Conservation (phyloP, 2,888 invertebrate genomes). For the Molorchus minor region DNA sequence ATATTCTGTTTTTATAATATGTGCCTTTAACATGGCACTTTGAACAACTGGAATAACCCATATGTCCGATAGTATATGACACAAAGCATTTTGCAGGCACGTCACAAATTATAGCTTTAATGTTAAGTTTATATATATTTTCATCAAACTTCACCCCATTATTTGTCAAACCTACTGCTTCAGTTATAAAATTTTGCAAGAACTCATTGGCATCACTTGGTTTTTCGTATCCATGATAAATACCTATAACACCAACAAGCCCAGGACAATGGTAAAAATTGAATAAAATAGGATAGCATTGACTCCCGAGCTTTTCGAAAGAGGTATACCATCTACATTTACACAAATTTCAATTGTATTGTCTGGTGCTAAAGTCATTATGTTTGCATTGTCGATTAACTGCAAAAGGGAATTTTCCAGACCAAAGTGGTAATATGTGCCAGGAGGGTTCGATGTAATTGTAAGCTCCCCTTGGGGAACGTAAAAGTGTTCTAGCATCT, state of each 20-base stretch:
- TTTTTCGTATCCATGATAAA: too few relatives aligned
- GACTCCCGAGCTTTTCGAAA: slow-evolving; percentile 33
- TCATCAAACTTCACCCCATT: slow-evolving; percentile 14
- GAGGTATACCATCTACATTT: slow-evolving; percentile 31
- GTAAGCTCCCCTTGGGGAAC: slow-evolving; percentile 20
- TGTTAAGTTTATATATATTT: slow-evolving; percentile 10
- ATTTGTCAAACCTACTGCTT: slow-evolving; percentile 14
- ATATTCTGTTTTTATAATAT: slow-evolving; percentile 26
- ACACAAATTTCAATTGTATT: slow-evolving; percentile 19
- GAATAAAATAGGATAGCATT: slow-evolving; percentile 28
- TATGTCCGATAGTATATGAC: slow-evolving; percentile 21
- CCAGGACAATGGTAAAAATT: slow-evolving; percentile 14
- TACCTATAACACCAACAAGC: slow-evolving; percentile 25
- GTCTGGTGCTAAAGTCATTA: neutral
- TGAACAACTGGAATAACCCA: slow-evolving; percentile 22
- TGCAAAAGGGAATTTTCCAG: slow-evolving; percentile 17
- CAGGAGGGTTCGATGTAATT: slow-evolving; percentile 11
- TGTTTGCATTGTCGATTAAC: neutral
- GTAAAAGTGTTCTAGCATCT: slow-evolving; percentile 29
- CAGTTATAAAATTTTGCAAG: slow-evolving; percentile 30
- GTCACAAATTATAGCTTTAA: slow-evolving; percentile 30
- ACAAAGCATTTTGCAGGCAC: slow-evolving; percentile 28
- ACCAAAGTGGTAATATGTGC: slow-evolving; percentile 33
- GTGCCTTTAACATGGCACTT: slow-evolving; percentile 30
- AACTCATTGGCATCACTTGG: slow-evolving; percentile 28